Percentiles rank a stretch among this genome's conserved stretches.
These are phyloP conservation scores for Malurus splendens DNA, from an alignment of 2,797 vertebrate species.

Conservation along the genomic window DNA sequence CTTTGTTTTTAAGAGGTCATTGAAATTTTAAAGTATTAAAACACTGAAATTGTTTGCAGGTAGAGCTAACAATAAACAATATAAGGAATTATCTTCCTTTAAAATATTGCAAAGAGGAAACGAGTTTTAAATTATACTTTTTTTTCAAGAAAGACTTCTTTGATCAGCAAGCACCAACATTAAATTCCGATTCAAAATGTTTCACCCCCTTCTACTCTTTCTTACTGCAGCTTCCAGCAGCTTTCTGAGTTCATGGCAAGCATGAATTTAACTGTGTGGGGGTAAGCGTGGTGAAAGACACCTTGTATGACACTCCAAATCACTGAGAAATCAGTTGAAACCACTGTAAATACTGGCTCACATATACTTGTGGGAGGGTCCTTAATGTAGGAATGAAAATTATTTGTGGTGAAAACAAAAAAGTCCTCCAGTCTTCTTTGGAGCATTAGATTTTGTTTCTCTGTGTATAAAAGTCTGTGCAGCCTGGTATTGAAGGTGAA, in stretches of 20 bases:
- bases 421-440: not conserved
- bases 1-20: not conserved
- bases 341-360: not conserved
- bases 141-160: not conserved
- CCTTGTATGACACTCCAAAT: not conserved
- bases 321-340: not conserved
- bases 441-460: not conserved
- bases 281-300: not conserved
- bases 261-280: too few relatives aligned
- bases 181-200: not conserved
- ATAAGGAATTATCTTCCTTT: not conserved
- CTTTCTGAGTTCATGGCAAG: not conserved
- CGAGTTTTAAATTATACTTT: accelerated
- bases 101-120: not conserved
- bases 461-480: not conserved
- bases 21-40: not conserved
- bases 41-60: not conserved
- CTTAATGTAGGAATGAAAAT: not conserved
- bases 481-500: not conserved
- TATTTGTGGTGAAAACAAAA: not conserved
- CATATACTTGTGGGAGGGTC: not conserved
- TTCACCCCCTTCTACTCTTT: not conserved
- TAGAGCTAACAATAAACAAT: not conserved
- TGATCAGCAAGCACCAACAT: not conserved
- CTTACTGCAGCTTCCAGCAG: not conserved